Evolutionary conservation across 2,113 vertebrate genomes (phyloP).

Genomic region (Muntiacus muntjak): DNA sequence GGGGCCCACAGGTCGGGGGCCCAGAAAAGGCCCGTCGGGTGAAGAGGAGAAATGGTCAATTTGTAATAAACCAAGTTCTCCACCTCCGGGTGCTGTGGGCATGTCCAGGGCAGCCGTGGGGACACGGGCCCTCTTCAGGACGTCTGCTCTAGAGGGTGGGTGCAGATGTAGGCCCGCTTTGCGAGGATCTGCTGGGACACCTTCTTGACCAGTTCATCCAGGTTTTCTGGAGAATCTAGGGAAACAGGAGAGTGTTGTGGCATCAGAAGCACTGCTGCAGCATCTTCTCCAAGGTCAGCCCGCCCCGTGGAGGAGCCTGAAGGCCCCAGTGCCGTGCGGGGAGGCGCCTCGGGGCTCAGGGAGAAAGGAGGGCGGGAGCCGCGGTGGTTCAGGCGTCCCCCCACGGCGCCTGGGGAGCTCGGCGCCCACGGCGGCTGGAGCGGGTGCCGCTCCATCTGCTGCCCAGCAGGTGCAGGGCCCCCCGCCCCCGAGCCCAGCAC

Average conservation of each 20-base stretch:
- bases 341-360: background rate
- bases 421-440: rapidly evolving
- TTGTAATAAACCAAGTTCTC: background rate
- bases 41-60: background rate
- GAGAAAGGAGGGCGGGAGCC: background rate
- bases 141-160: constrained; percentile 92
- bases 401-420: rapidly evolving
- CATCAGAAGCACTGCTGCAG: background rate
- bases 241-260: background rate
- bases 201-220: constrained; percentile 91
- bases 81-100: background rate
- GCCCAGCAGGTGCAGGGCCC: background rate
- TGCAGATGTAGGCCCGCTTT: constrained; percentile 88
- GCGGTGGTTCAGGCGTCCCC: background rate
- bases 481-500: background rate
- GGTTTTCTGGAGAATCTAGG: constrained; percentile 90
- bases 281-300: background rate
- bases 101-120: background rate
- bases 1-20: background rate
- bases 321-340: background rate
- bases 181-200: constrained; percentile 89
- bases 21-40: background rate
- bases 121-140: constrained; percentile 75
- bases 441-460: rapidly evolving
- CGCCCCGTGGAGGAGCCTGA: background rate